Evolutionary conservation across 2,888 invertebrate genomes (phyloP).

Genomic region (Drosophila tripunctata): DNA sequence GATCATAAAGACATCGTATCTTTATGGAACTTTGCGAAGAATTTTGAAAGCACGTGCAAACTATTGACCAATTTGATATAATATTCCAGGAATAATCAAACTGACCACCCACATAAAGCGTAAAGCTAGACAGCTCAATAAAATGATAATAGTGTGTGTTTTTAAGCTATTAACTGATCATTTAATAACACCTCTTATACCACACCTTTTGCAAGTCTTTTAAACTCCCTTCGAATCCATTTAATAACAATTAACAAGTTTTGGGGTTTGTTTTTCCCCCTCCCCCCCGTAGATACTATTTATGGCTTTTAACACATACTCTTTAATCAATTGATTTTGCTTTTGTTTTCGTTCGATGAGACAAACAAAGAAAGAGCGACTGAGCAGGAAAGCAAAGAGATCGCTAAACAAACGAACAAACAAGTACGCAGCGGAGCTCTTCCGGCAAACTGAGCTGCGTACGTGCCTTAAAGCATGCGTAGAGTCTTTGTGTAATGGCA

Average conservation of each 20-base stretch:
- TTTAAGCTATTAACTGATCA: too few relatives aligned
- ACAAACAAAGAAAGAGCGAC: background rate
- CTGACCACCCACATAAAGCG: background rate
- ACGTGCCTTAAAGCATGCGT: conserved; percentile 49
- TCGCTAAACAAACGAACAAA: conserved; percentile 17
- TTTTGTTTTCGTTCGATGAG: background rate
- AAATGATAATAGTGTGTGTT: too few relatives aligned
- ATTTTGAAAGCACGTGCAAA: conserved; percentile 2
- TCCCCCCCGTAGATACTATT: conserved; percentile 33
- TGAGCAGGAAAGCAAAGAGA: conserved; percentile 1
- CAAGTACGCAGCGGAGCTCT: conserved; percentile 1
- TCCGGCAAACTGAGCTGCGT: conserved; percentile 29
- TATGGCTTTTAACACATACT: conserved; percentile 24
- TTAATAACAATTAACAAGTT: conserved; percentile 19
- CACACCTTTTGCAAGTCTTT: conserved; percentile 33
- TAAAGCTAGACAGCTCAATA: conserved; percentile 18
- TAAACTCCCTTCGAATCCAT: conserved; percentile 1
- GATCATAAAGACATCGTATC: conserved; percentile 25
- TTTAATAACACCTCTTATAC: conserved; percentile 54
- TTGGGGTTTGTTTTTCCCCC: conserved; percentile 2
- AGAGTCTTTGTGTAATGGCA: conserved; percentile 8
- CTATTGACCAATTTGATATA: background rate
- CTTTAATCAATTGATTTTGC: conserved; percentile 6
- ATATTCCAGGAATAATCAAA: background rate
- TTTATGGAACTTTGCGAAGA: conserved; percentile 22